Percentiles rank a stretch among this genome's conserved stretches.
Evolutionary conservation across 1,140 invertebrate species (phyloP).

Genomic region (Aphelinus atriplicis): DNA sequence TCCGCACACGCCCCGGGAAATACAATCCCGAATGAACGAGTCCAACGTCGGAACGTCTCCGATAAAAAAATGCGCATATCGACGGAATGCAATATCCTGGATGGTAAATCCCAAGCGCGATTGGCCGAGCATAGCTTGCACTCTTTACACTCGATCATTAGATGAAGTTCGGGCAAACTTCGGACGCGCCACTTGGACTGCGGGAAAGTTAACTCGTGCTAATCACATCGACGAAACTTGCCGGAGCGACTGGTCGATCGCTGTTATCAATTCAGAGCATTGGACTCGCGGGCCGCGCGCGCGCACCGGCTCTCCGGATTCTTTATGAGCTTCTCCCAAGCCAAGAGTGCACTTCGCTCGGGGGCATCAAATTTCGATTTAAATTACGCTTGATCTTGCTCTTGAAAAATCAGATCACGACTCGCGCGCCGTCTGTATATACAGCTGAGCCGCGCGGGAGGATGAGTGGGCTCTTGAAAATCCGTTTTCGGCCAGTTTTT

Average conservation of each 20-base stretch:
- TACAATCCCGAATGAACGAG: no score
- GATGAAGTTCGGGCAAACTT: no score
- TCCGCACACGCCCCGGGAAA: no score
- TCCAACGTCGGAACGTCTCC: no score
- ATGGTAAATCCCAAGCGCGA: no score
- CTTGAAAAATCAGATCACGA: constrained; percentile 38
- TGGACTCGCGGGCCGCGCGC: not conserved
- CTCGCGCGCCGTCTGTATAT: not conserved
- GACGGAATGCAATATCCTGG: no score
- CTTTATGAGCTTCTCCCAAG: not conserved
- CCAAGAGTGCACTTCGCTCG: no score
- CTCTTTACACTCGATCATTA: no score
- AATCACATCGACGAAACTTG: not conserved
- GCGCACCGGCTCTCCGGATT: not conserved
- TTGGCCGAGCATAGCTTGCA: no score
- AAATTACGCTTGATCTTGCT: constrained; percentile 28
- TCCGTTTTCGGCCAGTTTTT: constrained; percentile 19
- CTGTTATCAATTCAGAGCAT: not conserved
- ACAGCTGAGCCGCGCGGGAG: not conserved
- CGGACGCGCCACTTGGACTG: no score
- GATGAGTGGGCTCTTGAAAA: constrained; percentile 15
- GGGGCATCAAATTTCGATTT: constrained; percentile 29
- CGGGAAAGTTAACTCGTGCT: not conserved
- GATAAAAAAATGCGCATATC: no score
- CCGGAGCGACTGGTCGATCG: not conserved